A percentile compares a stretch with the other conserved stretches of the same genome.
Evolutionary conservation across 2,797 vertebrate genomes (phyloP).

Genomic region (Sus cebifrons): DNA sequence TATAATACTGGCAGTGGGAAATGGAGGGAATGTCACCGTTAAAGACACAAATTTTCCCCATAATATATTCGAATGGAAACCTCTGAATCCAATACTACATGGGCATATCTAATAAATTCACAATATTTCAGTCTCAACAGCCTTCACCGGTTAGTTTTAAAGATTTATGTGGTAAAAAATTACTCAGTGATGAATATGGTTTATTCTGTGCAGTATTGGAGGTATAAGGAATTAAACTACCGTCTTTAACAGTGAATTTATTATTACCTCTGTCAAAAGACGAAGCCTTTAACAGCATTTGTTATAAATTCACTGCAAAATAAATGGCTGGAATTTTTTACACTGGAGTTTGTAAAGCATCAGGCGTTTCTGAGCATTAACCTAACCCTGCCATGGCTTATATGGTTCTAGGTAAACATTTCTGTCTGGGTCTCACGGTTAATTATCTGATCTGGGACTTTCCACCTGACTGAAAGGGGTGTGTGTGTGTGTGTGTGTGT

Average conservation of each 20-base stretch:
- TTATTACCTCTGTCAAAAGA: constrained; percentile 92
- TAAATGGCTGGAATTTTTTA: constrained; percentile 84
- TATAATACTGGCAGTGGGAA: constrained; percentile 84
- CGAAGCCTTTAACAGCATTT: constrained; percentile 89
- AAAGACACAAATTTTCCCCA: constrained; percentile 90
- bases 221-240: constrained; percentile 92
- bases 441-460: constrained; percentile 72
- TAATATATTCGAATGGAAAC: constrained; percentile 91
- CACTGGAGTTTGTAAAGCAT: constrained; percentile 79
- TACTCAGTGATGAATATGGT: constrained; percentile 91
- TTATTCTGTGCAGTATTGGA: constrained; percentile 91
- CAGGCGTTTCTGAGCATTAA: constrained; percentile 64
- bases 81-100: constrained; percentile 90
- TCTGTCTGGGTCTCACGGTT: constrained; percentile 21
- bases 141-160: constrained; percentile 90
- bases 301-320: constrained; percentile 89
- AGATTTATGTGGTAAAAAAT: constrained; percentile 92
- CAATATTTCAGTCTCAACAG: constrained; percentile 92
- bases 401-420: constrained; percentile 81
- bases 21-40: constrained; percentile 89
- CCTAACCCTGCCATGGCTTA: constrained; percentile 72
- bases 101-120: constrained; percentile 91
- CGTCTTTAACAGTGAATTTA: constrained; percentile 92
- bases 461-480: constrained; percentile 63
- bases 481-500: background rate